A percentile compares a stretch with the other conserved stretches of the same genome.
phyloP scores from a whole-genome alignment of 1,140 invertebrate species.

The Muscidifurax raptorellus region DNA sequence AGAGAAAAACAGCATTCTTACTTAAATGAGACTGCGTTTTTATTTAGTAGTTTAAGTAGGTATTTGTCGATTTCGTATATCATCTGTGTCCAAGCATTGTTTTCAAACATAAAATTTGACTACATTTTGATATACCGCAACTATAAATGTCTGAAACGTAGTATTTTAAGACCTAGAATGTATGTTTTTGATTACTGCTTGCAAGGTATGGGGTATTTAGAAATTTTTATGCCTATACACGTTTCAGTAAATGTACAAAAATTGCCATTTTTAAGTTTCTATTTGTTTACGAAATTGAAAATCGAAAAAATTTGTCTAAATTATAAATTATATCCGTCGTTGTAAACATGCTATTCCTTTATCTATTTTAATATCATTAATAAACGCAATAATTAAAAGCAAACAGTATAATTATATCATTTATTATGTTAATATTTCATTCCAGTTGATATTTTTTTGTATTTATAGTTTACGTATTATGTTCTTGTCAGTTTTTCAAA shows the following conservation, averaged over 20 bases:
- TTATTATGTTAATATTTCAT: too few relatives aligned
- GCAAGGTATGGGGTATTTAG: neutral
- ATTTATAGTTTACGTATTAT: neutral
- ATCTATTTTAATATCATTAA: neutral
- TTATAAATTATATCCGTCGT: neutral
- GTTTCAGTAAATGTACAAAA: neutral
- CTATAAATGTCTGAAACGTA: conserved; percentile 15
- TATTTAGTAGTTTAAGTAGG: conserved; percentile 9
- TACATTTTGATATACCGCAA: neutral
- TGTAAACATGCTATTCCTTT: neutral
- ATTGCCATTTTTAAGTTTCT: neutral
- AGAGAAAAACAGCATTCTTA: conserved; percentile 16
- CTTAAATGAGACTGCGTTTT: conserved; percentile 5
- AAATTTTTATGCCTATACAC: neutral
- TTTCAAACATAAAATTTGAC: neutral
- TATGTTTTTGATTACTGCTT: neutral
- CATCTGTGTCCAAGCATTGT: neutral
- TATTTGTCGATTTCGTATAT: neutral
- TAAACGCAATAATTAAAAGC: neutral
- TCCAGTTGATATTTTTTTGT: neutral
- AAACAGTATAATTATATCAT: neutral
- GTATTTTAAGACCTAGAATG: conserved; percentile 13
- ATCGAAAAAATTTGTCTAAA: neutral
- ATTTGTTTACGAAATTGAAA: neutral
- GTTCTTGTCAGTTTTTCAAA: too few relatives aligned